Conservation (phyloP, 2,113 vertebrate species). For the Guaruba guarouba region DNA sequence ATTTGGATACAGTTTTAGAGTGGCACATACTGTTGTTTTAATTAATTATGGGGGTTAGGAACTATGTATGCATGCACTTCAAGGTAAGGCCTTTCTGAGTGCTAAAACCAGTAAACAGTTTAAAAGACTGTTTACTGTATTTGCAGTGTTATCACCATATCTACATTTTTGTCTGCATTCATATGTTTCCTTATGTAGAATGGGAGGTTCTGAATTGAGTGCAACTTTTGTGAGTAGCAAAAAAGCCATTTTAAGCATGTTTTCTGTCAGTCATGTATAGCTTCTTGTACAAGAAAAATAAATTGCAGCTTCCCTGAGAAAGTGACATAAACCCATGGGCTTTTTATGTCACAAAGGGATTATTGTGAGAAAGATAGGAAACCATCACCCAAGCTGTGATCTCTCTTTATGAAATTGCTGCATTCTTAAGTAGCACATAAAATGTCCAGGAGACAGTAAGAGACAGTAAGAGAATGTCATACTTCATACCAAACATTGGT, state of each 20-base stretch:
- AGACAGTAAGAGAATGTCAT: neutral
- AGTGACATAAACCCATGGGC: neutral
- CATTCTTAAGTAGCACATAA: neutral
- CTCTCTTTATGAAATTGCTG: neutral
- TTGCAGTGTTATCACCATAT: neutral
- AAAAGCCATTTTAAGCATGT: neutral
- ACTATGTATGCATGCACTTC: neutral
- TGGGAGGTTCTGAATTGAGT: neutral
- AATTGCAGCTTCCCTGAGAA: neutral
- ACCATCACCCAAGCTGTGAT: neutral
- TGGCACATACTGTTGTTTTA: neutral
- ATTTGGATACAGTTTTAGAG: neutral
- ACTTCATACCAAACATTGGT: accelerated
- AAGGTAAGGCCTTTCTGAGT: neutral
- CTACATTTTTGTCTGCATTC: neutral
- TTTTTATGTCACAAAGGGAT: neutral
- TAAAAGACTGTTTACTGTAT: neutral
- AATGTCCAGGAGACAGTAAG: neutral
- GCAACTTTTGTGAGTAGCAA: neutral
- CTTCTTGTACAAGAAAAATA: neutral
- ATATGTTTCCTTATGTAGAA: neutral
- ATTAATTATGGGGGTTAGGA: neutral
- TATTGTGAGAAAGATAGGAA: neutral
- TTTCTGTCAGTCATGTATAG: neutral
- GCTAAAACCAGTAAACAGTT: neutral